phyloP scores from a whole-genome alignment of 2,113 vertebrate species.

The Anoura caudifer region DNA sequence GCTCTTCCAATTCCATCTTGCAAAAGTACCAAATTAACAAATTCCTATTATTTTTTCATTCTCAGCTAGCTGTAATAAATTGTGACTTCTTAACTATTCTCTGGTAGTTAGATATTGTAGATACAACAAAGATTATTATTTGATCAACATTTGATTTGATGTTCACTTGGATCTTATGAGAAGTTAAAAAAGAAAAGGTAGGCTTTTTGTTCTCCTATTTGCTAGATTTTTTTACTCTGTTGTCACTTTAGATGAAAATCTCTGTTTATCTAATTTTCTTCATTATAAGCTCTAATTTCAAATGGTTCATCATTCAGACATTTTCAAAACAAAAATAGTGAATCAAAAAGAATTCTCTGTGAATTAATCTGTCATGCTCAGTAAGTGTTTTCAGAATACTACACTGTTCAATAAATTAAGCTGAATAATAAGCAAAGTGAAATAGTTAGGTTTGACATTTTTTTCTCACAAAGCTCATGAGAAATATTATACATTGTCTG shows the following conservation, averaged over 20 bases:
- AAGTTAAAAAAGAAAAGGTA: constrained; percentile 52
- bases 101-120: constrained; percentile 10
- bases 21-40: not conserved
- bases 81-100: constrained; percentile 52
- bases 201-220: constrained; percentile 32
- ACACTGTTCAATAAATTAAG: constrained; percentile 53
- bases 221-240: constrained; percentile 45
- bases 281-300: constrained; percentile 25
- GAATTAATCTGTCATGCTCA: constrained; percentile 50
- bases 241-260: constrained; percentile 51
- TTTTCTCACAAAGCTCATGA: not conserved
- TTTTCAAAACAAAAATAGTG: constrained; percentile 57
- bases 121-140: constrained; percentile 67
- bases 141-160: constrained; percentile 23
- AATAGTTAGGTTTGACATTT: not conserved
- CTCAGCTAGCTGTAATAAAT: constrained; percentile 72
- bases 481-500: not conserved
- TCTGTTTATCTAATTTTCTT: constrained; percentile 39
- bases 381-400: constrained; percentile 51
- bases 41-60: constrained; percentile 25
- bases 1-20: not conserved
- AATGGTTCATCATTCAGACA: constrained; percentile 28
- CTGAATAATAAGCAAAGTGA: constrained; percentile 7
- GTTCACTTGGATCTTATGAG: constrained; percentile 52
- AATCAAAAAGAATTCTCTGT: constrained; percentile 41